phyloP scores from a whole-genome alignment of 92 coral and sea anemone genomes.

The Actinostola sp. region DNA sequence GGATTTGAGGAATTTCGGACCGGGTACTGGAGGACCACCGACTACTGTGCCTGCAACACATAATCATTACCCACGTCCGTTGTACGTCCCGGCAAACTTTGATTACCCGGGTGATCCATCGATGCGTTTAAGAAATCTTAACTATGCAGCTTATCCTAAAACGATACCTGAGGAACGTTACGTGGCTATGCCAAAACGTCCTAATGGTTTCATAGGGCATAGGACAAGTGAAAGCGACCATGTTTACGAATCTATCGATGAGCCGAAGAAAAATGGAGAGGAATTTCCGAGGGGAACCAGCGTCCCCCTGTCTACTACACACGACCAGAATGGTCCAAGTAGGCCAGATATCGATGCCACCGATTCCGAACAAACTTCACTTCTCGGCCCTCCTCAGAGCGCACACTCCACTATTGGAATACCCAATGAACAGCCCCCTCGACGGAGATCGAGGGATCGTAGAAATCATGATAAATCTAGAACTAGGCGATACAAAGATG shows the following conservation, averaged over 20 bases:
- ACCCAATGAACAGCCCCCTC: constrained; percentile 23
- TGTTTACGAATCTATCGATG: constrained; percentile 32
- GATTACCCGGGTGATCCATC: constrained; percentile 12
- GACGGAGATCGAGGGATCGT: constrained; percentile 34
- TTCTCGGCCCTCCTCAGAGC: constrained; percentile 20
- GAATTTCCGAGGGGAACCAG: neutral
- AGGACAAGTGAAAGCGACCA: constrained; percentile 16
- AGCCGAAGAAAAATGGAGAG: constrained; percentile 2
- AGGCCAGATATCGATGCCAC: constrained; percentile 18
- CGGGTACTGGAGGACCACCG: constrained; percentile 16
- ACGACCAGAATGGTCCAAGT: constrained; percentile 26
- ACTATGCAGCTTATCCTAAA: constrained; percentile 9
- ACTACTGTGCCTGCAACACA: constrained; percentile 7
- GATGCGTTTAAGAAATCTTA: constrained; percentile 8
- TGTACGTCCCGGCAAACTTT: constrained; percentile 23
- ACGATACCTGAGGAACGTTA: constrained; percentile 21
- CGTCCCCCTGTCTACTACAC: neutral
- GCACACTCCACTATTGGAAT: constrained; percentile 8
- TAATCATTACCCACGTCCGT: constrained; percentile 31
- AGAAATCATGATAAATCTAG: constrained; percentile 30
- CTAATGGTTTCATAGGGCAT: constrained; percentile 31
- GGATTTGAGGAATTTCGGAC: constrained; percentile 6
- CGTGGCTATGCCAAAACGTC: constrained; percentile 16
- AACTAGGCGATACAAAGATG: constrained; percentile 35
- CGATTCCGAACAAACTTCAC: constrained; percentile 8